phyloP scores from a whole-genome alignment of 2,113 vertebrate species.

The Numida meleagris region DNA sequence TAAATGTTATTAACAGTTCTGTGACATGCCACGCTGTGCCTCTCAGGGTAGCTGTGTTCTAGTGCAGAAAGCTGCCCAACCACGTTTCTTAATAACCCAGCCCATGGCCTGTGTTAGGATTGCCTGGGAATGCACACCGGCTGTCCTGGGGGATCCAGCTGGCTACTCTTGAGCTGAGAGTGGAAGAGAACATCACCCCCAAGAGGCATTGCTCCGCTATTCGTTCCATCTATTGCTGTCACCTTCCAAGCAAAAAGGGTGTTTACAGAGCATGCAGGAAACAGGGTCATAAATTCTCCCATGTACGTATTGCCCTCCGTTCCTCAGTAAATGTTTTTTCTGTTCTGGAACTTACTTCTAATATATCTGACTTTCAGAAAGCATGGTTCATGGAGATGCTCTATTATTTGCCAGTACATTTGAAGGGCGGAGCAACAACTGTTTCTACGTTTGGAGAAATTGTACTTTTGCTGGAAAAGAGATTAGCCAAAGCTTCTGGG shows the following conservation, averaged over 20 bases:
- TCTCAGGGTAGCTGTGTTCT: neutral
- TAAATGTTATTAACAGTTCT: neutral
- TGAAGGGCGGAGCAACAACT: neutral
- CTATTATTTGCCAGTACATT: neutral
- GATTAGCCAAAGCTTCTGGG: conserved; percentile 13
- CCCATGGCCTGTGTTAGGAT: neutral
- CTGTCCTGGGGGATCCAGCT: neutral
- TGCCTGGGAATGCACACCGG: neutral
- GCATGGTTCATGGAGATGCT: neutral
- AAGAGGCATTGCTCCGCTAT: neutral
- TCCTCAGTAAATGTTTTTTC: neutral
- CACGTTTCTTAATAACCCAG: neutral
- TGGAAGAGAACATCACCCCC: conserved; percentile 23
- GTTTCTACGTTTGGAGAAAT: neutral
- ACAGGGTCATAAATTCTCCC: neutral
- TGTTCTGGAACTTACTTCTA: neutral
- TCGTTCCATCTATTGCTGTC: neutral
- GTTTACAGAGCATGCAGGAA: neutral
- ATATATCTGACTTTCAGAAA: neutral
- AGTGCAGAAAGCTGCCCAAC: neutral
- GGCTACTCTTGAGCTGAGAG: neutral
- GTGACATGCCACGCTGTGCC: accelerated
- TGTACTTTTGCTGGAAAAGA: conserved; percentile 20
- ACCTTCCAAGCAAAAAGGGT: neutral
- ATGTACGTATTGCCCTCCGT: neutral